These are phyloP conservation scores for Menidia beryllina DNA, from an alignment of 2,113 vertebrate genomes.

Conservation along the genomic window DNA sequence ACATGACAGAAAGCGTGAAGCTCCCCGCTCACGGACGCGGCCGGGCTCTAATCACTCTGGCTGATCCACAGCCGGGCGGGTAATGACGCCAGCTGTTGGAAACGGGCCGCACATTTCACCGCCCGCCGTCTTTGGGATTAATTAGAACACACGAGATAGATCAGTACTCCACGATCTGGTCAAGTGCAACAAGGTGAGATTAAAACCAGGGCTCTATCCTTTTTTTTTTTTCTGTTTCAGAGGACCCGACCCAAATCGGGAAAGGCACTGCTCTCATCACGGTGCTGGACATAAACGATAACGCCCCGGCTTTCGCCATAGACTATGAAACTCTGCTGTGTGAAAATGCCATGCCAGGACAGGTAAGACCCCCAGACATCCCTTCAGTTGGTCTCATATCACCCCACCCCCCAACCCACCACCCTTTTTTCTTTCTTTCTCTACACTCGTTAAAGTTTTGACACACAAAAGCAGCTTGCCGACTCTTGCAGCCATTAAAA, in stretches of 20 bases:
- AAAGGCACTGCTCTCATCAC: slow-evolving; percentile 89
- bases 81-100: slow-evolving; percentile 53
- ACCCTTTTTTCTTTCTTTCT: slow-evolving; percentile 5
- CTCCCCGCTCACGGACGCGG: slow-evolving; percentile 19
- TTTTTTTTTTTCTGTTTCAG: slow-evolving; percentile 73
- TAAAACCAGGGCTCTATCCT: slow-evolving; percentile 11
- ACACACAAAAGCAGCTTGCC: slow-evolving; percentile 47
- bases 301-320: slow-evolving; percentile 93
- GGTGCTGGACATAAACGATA: slow-evolving; percentile 94
- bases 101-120: slow-evolving; percentile 53
- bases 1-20: slow-evolving; percentile 48
- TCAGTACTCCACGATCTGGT: slow-evolving; percentile 66
- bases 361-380: slow-evolving; percentile 81
- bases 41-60: slow-evolving; percentile 43
- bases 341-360: slow-evolving; percentile 89
- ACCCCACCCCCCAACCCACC: no score
- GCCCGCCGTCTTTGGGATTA: slow-evolving; percentile 21
- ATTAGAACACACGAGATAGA: slow-evolving; percentile 68
- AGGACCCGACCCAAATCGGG: slow-evolving; percentile 92
- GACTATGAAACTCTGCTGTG: slow-evolving; percentile 94
- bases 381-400: slow-evolving; percentile 6
- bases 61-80: slow-evolving; percentile 35
- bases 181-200: slow-evolving; percentile 23
- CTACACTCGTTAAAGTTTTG: slow-evolving; percentile 31
- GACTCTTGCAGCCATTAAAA: slow-evolving; percentile 64